These are phyloP conservation scores for Anarrhichthys ocellatus DNA, from an alignment of 2,113 vertebrate species.

Conservation along the genomic window DNA sequence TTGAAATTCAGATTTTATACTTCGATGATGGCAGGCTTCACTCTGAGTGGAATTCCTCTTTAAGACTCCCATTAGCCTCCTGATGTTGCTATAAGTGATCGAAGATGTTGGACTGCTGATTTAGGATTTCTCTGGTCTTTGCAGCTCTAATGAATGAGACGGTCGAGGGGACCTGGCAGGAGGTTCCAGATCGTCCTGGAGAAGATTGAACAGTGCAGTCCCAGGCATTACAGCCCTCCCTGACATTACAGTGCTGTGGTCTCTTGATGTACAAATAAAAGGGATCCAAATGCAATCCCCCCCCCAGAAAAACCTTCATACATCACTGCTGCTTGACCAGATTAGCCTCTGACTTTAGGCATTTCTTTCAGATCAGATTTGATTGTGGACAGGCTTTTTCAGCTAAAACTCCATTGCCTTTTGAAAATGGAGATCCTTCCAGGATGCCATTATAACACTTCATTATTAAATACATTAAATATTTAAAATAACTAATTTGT, in stretches of 20 bases:
- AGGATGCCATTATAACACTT: background rate
- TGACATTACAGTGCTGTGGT: slow-evolving; percentile 50
- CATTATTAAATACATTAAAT: background rate
- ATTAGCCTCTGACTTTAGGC: background rate
- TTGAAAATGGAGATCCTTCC: background rate
- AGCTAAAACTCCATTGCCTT: background rate
- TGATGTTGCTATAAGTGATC: slow-evolving; percentile 29
- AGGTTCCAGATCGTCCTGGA: slow-evolving; percentile 21
- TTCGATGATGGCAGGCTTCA: background rate
- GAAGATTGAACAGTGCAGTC: slow-evolving; percentile 62
- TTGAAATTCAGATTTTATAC: slow-evolving; percentile 2
- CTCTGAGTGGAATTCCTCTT: slow-evolving; percentile 26
- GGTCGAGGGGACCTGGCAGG: slow-evolving; percentile 59
- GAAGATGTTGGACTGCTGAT: slow-evolving; percentile 60
- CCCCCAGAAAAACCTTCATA: slow-evolving; percentile 8
- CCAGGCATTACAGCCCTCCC: slow-evolving; percentile 20
- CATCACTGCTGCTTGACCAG: background rate
- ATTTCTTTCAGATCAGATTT: slow-evolving; percentile 11
- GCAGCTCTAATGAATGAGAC: slow-evolving; percentile 58
- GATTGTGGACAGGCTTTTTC: background rate
- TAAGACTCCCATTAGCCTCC: slow-evolving; percentile 41
- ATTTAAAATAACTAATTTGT: background rate
- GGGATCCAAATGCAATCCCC: slow-evolving; percentile 25
- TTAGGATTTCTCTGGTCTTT: slow-evolving; percentile 26
- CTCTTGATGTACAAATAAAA: slow-evolving; percentile 42